Base-by-base conservation (phyloP, 2,113 vertebrate genomes). In the Odocoileus virginianus region DNA sequence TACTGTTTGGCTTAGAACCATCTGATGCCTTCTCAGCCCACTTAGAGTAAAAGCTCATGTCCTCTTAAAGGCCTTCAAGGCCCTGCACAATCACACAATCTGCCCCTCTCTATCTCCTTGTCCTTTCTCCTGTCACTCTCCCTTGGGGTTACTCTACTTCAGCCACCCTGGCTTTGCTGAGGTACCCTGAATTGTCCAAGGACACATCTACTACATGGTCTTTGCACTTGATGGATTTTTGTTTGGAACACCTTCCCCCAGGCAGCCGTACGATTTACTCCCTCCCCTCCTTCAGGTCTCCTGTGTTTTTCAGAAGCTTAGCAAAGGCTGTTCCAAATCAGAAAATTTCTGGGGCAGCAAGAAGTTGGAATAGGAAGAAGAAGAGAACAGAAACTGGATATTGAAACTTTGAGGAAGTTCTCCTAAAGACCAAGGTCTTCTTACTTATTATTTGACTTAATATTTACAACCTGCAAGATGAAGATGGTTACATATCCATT, bases 321-420 rank as follows among this genome's bases (percentile, higher is more conserved):
- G 43, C 50, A 93, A 90, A 91, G 10, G 7, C 25, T 45, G 1
- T n/a, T 36, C 36, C 64, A 21, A 27, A 79, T 61, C 15, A 60
- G 83, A 93, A 85, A 55, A 86, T 87, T 52, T 12, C 54, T 61
- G 13, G n/a, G 15, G 67, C 28, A 21, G 10, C 7, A 25, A 52
- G 50, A 86, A 40, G 36, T 19, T 74, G 45, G 13, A 93, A 91
- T 50, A 71, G 89, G n/a, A 93, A 33, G 92, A 16, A 76, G 21
- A 58, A 74, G n/a, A 30, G 19, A 33, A 91, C 85, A 95, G 61
- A 76, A 82, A 91, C 86, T 30, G 7, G 8, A 84, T 87, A 87
- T 87, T 87, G 91, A 60, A 90, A 94, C 19, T 92, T 55, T 5
- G 27, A 97, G 33, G n/a, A 97, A 19, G 28, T 36, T 94, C 55